phyloP scores from a whole-genome alignment of 2,113 vertebrate species.

The Melanerpes formicivorus region DNA sequence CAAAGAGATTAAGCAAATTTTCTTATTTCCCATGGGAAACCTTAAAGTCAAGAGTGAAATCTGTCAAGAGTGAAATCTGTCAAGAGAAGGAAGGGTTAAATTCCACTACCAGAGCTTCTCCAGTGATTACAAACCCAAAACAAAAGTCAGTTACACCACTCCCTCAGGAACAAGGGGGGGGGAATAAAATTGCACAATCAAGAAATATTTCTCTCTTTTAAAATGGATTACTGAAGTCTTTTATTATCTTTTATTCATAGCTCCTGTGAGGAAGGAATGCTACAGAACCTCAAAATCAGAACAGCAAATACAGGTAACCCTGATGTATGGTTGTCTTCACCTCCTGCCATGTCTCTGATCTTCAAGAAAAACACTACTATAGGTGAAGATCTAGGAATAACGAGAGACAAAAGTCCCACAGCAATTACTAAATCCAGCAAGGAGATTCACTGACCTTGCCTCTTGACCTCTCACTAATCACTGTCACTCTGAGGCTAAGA shows the following conservation, averaged over 20 bases:
- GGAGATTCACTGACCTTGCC: neutral
- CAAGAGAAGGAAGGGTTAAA: constrained; percentile 46
- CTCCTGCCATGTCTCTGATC: neutral
- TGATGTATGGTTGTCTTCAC: neutral
- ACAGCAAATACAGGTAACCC: neutral
- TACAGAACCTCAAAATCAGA: neutral
- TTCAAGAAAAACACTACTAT: neutral
- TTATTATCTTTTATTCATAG: neutral
- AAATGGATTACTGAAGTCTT: neutral
- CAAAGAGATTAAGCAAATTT: constrained; percentile 59
- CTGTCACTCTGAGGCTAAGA: neutral
- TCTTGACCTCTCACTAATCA: neutral
- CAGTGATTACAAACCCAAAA: constrained; percentile 2
- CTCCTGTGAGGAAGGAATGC: neutral
- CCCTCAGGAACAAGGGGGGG: neutral
- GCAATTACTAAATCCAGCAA: neutral
- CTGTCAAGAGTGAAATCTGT: neutral
- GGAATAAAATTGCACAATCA: neutral
- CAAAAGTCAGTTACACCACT: neutral
- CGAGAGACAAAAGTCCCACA: neutral
- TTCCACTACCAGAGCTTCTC: neutral
- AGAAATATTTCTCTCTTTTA: neutral
- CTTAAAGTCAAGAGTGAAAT: neutral
- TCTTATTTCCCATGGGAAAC: constrained; percentile 7
- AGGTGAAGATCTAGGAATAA: neutral